These are phyloP conservation scores for Osmerus mordax DNA, from an alignment of 2,113 vertebrate species.

Conservation along the genomic window DNA sequence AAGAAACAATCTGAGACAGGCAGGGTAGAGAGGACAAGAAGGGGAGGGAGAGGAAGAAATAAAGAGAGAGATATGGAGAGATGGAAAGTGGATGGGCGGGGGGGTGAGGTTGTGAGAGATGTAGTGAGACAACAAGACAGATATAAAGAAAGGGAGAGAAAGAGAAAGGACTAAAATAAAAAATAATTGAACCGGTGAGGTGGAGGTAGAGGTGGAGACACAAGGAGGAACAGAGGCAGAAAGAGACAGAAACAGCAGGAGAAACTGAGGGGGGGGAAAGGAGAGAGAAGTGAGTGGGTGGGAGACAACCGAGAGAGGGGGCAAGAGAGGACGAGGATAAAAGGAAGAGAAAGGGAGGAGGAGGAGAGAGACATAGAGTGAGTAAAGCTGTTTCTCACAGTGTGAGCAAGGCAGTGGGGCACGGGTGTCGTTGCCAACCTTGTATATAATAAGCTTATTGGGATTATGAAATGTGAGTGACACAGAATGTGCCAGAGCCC, in stretches of 20 bases:
- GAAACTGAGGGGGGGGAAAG: constrained; percentile 38
- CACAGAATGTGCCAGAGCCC: constrained; percentile 59
- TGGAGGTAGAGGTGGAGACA: constrained; percentile 9
- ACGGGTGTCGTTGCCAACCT: constrained; percentile 53
- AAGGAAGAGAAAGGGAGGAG: constrained; percentile 45
- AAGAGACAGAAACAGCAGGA: constrained; percentile 43
- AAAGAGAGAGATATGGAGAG: background rate
- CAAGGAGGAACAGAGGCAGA: constrained; percentile 41
- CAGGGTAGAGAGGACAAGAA: constrained; percentile 8
- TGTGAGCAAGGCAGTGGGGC: constrained; percentile 42
- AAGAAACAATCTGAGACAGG: constrained; percentile 30
- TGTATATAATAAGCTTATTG: constrained; percentile 71
- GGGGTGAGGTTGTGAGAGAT: background rate
- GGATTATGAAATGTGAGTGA: constrained; percentile 68
- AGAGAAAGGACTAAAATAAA: constrained; percentile 6
- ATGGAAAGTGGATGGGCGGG: background rate
- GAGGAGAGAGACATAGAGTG: constrained; percentile 28
- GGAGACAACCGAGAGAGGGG: constrained; percentile 44
- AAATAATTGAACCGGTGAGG: background rate
- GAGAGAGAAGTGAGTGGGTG: background rate
- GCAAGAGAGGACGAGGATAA: background rate
- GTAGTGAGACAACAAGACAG: background rate
- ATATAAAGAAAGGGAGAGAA: constrained; percentile 1
- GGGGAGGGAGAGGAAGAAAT: background rate
- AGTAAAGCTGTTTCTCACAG: constrained; percentile 34